A percentile compares a stretch with the other conserved stretches of the same genome.
Evolutionary conservation across 2,888 invertebrate species (phyloP).

Genomic region (Nasonovia ribisnigri): DNA sequence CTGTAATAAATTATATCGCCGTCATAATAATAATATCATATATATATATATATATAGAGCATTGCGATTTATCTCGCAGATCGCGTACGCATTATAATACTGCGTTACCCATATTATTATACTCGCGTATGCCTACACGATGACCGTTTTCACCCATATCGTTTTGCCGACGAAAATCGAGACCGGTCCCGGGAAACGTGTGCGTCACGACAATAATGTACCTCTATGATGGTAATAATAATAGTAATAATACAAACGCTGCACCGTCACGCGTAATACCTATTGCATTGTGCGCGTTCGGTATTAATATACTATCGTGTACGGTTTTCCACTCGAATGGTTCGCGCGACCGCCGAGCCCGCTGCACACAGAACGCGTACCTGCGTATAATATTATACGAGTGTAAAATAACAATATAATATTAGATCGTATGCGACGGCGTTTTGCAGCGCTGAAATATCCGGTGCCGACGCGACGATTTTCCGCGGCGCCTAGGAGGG

Average conservation of each 20-base stretch:
- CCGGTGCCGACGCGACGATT: neutral
- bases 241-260: neutral
- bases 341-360: slow-evolving; percentile 4
- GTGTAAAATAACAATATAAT: neutral
- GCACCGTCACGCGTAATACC: neutral
- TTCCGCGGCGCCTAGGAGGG: neutral
- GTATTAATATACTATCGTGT: slow-evolving; percentile 27
- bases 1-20: neutral
- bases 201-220: neutral
- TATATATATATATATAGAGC: too few relatives aligned
- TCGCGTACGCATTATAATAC: neutral
- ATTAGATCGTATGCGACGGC: neutral
- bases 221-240: neutral
- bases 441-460: neutral
- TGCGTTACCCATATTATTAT: too few relatives aligned
- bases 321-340: slow-evolving; percentile 52
- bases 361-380: neutral
- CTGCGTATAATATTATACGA: neutral
- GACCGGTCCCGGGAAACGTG: slow-evolving; percentile 37
- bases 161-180: slow-evolving; percentile 15
- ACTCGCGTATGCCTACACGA: neutral
- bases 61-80: neutral
- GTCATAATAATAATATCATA: neutral
- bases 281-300: neutral
- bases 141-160: neutral